phyloP scores from a whole-genome alignment of 2,113 vertebrate genomes.

The Poicephalus meyeri region DNA sequence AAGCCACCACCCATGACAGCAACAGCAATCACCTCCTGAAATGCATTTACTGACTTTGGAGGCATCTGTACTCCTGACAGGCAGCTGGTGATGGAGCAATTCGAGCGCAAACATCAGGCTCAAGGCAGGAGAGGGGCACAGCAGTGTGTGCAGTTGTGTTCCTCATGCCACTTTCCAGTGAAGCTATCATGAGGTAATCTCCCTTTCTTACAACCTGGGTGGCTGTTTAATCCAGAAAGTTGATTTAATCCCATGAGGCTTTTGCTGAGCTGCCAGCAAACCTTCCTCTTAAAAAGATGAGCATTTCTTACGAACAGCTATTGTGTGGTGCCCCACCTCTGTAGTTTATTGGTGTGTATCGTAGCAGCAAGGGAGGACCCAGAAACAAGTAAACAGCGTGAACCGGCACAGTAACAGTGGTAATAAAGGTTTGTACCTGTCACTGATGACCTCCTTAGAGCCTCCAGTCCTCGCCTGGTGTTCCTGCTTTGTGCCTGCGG shows the following conservation, averaged over 20 bases:
- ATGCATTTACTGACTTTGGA: neutral
- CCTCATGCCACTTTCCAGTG: fast-evolving
- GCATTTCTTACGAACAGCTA: neutral
- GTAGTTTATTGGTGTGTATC: neutral
- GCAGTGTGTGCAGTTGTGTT: fast-evolving
- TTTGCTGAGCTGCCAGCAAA: neutral
- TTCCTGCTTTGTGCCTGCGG: neutral
- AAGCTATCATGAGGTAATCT: fast-evolving
- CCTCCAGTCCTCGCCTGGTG: neutral
- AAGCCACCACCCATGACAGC: neutral
- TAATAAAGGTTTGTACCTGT: neutral
- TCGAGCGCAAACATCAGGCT: fast-evolving
- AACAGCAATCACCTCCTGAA: neutral
- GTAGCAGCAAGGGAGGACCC: neutral
- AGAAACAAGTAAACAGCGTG: fast-evolving
- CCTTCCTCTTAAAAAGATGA: neutral
- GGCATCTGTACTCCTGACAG: fast-evolving
- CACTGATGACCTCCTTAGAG: neutral
- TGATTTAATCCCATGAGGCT: neutral
- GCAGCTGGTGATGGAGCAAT: fast-evolving
- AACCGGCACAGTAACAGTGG: neutral
- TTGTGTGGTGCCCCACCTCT: neutral
- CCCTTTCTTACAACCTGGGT: neutral
- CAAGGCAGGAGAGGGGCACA: neutral
- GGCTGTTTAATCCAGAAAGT: neutral